Percentiles rank a stretch among this genome's conserved stretches.
phyloP scores from a whole-genome alignment of 2,797 vertebrate genomes.

The Macropus fuliginosus region DNA sequence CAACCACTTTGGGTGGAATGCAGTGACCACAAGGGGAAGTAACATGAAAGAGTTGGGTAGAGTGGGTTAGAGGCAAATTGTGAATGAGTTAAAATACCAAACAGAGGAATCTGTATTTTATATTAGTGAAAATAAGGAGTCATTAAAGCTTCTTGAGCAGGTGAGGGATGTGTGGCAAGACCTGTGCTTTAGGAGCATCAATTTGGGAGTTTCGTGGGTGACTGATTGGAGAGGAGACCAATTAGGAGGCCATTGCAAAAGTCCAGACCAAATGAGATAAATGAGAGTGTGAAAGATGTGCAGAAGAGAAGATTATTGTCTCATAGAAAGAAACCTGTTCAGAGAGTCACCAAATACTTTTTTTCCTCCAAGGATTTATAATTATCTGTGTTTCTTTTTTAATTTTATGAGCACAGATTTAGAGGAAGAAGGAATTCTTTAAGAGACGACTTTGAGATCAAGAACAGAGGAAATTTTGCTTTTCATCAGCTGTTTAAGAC shows the following conservation, averaged over 20 bases:
- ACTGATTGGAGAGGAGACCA: background rate
- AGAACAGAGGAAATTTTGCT: slow-evolving; percentile 51
- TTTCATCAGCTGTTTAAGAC: slow-evolving; percentile 50
- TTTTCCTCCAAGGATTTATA: background rate
- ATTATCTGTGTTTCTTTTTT: background rate
- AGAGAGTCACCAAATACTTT: background rate
- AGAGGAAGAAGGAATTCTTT: background rate
- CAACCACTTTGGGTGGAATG: background rate
- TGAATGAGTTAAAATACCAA: background rate
- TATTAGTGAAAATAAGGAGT: background rate
- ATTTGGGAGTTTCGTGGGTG: background rate
- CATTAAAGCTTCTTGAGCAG: background rate
- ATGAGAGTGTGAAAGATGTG: background rate
- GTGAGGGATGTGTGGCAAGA: background rate
- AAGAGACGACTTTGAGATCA: slow-evolving; percentile 35
- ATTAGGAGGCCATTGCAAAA: background rate
- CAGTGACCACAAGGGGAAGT: background rate
- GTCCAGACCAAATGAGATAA: background rate
- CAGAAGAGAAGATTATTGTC: background rate
- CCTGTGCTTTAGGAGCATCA: background rate
- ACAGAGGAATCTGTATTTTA: background rate
- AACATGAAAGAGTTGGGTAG: background rate
- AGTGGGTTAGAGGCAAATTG: background rate
- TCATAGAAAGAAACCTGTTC: background rate
- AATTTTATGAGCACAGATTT: background rate